These are phyloP conservation scores for Megalurothrips usitatus DNA, from an alignment of 2,888 invertebrate genomes.

Conservation along the genomic window DNA sequence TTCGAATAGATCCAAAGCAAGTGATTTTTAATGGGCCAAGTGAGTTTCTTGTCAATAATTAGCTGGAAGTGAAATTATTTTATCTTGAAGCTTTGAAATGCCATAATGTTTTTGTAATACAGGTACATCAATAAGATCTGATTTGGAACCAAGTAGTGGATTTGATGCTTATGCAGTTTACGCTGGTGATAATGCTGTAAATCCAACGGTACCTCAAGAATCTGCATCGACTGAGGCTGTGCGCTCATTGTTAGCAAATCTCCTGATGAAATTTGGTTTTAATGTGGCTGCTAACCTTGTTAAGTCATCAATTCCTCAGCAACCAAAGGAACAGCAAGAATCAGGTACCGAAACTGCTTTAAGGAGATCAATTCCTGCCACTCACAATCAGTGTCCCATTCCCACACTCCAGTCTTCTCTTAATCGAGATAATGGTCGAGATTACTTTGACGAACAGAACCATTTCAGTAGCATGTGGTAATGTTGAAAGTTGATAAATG, in stretches of 20 bases:
- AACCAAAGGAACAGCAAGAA: not conserved
- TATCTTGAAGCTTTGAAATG: not conserved
- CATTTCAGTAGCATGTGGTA: constrained; percentile 15
- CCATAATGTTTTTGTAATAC: not conserved
- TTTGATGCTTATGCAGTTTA: constrained; percentile 50
- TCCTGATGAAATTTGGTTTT: constrained; percentile 50
- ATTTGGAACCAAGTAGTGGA: constrained; percentile 41
- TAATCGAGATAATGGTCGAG: not conserved
- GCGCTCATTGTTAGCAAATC: constrained; percentile 49
- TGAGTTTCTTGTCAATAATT: constrained; percentile 2
- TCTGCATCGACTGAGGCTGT: constrained; percentile 47
- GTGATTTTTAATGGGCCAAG: constrained; percentile 23
- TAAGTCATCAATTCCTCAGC: not conserved
- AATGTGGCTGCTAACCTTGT: constrained; percentile 34
- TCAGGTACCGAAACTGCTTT: constrained; percentile 28
- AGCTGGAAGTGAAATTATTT: not conserved
- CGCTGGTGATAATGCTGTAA: constrained; percentile 49
- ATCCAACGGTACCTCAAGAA: constrained; percentile 40
- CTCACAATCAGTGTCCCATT: not conserved
- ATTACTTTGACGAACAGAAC: not conserved
- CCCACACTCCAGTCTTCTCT: not conserved
- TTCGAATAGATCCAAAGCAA: constrained; percentile 24
- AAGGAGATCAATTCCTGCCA: constrained; percentile 11
- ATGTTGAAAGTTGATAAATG: not conserved
- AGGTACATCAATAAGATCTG: constrained; percentile 19